Evolutionary conservation across 2,888 invertebrate genomes (phyloP).

Genomic region (Morpho helenor): DNA sequence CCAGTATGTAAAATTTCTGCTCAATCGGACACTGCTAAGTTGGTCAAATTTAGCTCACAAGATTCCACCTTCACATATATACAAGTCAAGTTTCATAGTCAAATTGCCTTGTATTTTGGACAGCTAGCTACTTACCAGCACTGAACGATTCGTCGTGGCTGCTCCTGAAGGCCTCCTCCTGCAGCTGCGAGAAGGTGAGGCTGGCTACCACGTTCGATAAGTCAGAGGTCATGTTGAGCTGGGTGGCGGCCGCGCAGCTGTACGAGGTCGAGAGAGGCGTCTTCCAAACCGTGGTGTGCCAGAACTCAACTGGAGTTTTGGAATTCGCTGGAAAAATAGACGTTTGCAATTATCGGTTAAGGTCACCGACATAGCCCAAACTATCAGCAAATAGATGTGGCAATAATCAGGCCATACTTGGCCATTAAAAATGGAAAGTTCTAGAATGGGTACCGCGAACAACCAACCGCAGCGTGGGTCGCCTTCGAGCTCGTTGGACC

Average conservation of each 20-base stretch:
- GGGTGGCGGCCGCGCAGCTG: slow-evolving; percentile 82
- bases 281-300: slow-evolving; percentile 77
- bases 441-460: too few species aligned
- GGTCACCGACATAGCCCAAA: neutral
- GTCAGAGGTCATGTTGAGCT: slow-evolving; percentile 72
- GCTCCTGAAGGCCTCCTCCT: slow-evolving; percentile 86
- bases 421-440: too few species aligned
- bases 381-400: neutral
- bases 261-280: slow-evolving; percentile 84
- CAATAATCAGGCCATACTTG: neutral
- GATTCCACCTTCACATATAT: too few species aligned
- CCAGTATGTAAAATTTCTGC: too few species aligned
- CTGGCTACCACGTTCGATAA: slow-evolving; percentile 50
- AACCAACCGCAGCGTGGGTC: too few species aligned
- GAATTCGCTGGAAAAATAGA: slow-evolving; percentile 19
- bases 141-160: slow-evolving; percentile 78
- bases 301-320: slow-evolving; percentile 47
- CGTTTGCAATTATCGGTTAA: too few species aligned
- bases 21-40: too few species aligned
- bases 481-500: too few species aligned
- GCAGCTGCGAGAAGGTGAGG: slow-evolving; percentile 81
- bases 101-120: too few species aligned
- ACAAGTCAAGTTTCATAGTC: too few species aligned
- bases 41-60: too few species aligned
- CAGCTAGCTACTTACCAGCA: slow-evolving; percentile 69